These are phyloP conservation scores for Eurypyga helias DNA, from an alignment of 2,113 vertebrate species.

Conservation along the genomic window DNA sequence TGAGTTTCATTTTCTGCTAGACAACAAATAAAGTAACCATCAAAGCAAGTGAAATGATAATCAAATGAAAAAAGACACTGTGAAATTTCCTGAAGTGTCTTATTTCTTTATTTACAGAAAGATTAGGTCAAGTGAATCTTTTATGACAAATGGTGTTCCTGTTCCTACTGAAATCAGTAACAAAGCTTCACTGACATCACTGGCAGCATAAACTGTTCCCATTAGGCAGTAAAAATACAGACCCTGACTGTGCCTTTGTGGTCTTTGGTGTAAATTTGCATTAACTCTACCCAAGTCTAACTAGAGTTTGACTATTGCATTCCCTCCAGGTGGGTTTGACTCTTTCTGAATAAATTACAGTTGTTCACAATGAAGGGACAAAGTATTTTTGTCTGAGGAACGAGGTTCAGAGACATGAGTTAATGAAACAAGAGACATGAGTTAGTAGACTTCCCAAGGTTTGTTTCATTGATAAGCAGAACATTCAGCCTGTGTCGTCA, in stretches of 20 bases:
- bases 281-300: neutral
- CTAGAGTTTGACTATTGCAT: neutral
- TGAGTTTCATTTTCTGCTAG: conserved; percentile 68
- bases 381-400: neutral
- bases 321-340: neutral
- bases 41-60: conserved; percentile 47
- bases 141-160: neutral
- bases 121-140: neutral
- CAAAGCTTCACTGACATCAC: neutral
- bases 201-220: neutral
- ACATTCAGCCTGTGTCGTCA: neutral
- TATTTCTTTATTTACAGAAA: conserved; percentile 53
- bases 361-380: neutral
- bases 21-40: conserved; percentile 56
- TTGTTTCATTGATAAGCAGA: neutral
- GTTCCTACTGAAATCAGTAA: neutral
- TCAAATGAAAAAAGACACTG: conserved; percentile 4
- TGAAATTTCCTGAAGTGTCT: conserved; percentile 38
- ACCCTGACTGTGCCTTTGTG: neutral
- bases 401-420: neutral
- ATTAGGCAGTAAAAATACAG: neutral
- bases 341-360: neutral
- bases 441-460: too few relatives aligned
- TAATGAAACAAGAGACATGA: neutral
- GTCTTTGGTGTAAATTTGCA: neutral